Base-by-base conservation (phyloP, 2,113 vertebrate genomes). In the Ceuthmochares aereus region DNA sequence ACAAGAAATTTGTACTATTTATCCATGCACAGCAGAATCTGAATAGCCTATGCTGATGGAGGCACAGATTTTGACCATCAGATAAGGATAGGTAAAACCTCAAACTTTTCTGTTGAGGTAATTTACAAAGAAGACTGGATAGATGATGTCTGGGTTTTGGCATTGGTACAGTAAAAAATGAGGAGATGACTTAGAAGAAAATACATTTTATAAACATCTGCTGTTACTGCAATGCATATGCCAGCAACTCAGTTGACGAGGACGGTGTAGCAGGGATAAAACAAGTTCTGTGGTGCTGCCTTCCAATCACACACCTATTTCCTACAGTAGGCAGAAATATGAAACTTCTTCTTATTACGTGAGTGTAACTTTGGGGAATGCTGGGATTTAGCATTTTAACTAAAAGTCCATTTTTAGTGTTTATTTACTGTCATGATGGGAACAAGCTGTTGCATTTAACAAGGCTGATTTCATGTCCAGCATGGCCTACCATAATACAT, bases 361-460 rank as follows among this genome's bases (percentile, higher is more conserved):
- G 29, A 79, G 23, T 47, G 19, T 69, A 83, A 89, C 64, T 70
- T 66, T n/a, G 15, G 15, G 21, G 20, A 22, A 54, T 58, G 27
- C 56, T 70, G 68, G 18, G 34, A 69, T 81, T 86, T 76, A 69
- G 76, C 42, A 49, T 6, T 58, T 7, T 55, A 86, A 86, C 26
- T 40, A 49, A 0, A 90, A 76, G 22, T 9, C 22, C 12, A 29
- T n/a, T 84, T 94, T 84, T 36, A 86, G n/a, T 0, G 1, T 81
- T 84, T 45, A 45, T 25, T 79, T 84, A 67, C 30, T 19, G 16
- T 42, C 34, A 77, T 4, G 3, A 89, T 19, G 22, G n/a, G 42
- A 94, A 62, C 45, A 86, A 95, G 86, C 45, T 77, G 59, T 56
- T 87, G 47, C 47, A 83, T 84, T 94, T 84, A 77, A 49, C 19